Evolutionary conservation across 2,797 vertebrate genomes (phyloP).

Genomic region (Eptatretus atami): DNA sequence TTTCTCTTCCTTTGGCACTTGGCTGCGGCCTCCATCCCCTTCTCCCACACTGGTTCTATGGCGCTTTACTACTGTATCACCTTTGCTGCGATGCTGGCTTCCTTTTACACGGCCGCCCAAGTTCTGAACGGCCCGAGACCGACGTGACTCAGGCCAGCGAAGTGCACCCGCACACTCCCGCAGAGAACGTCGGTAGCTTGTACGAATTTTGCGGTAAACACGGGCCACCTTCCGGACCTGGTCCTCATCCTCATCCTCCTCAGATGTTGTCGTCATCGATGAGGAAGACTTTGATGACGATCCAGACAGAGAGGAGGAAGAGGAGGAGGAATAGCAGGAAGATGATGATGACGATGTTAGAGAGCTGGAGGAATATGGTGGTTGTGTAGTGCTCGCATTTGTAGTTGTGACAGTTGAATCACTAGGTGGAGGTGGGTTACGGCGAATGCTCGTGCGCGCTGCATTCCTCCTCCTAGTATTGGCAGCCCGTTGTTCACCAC

Average conservation of each 20-base stretch:
- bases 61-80: too few species aligned
- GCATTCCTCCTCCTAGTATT: slow-evolving; percentile 43
- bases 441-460: slow-evolving; percentile 14
- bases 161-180: background rate
- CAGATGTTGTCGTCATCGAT: slow-evolving; percentile 20
- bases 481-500: slow-evolving; percentile 29
- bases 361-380: background rate
- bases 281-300: slow-evolving; percentile 13
- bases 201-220: slow-evolving; percentile 18
- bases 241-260: slow-evolving; percentile 18
- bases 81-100: too few species aligned
- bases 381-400: background rate
- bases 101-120: too few species aligned
- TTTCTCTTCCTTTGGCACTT: too few species aligned
- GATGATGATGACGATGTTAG: background rate
- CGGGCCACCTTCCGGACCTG: slow-evolving; percentile 32
- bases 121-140: too few species aligned
- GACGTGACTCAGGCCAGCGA: background rate
- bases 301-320: slow-evolving; percentile 9
- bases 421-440: background rate
- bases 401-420: background rate
- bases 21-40: too few species aligned
- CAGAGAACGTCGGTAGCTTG: slow-evolving; percentile 5
- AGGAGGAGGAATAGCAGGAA: slow-evolving; percentile 7
- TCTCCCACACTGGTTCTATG: too few species aligned